Base-by-base conservation (phyloP, 2,888 invertebrate species). In the Drosophila merina region DNA sequence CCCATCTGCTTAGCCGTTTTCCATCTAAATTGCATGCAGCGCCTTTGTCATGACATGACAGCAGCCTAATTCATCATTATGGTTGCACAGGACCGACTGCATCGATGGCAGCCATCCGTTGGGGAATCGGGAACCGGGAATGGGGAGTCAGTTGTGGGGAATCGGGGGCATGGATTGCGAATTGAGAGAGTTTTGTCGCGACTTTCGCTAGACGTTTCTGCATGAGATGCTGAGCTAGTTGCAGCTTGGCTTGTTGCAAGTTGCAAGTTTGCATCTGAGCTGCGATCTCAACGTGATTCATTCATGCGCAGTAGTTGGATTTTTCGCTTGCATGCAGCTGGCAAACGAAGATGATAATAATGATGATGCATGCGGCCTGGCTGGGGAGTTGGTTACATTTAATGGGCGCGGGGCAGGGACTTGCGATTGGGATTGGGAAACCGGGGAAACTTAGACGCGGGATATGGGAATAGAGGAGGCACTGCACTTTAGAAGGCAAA, bases 51-150 rank as follows among this genome's bases (percentile, higher is more conserved):
- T 89, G 88, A 88, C 89, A 89, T 89, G 89, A 89, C 88, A 88
- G 86, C 85, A 86, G 77, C 89, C 88, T 88, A 88, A 88, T 88
- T 88, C 88, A 88, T 89, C 88, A 88, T 88, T 88, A 89, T 88
- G 84, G 89, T 74, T 85, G 70, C 72, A 70, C 56, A 73, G 73
- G 28, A 50, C 54, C 59, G 72, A 51, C 51, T 57, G 50, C 31
- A 45, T 47, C 47, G 48, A 57, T 42, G 63, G 14, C 5, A 12
- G 31, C 26, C 20, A 44, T 36, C 4, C 4, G 36, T 1, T 20
- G 36, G 57, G 45, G 52, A 40, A 33, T 28, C 26, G 25, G 40
- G 48, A 20, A 12, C 33, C 3, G 31, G 28, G 14, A n/a, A 8
- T 14, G 14, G 44, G n/a, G 30, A 50, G 20, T 12, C 44, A 20